Conservation (phyloP, 2,888 invertebrate species). For the Coecobrya sp. region DNA sequence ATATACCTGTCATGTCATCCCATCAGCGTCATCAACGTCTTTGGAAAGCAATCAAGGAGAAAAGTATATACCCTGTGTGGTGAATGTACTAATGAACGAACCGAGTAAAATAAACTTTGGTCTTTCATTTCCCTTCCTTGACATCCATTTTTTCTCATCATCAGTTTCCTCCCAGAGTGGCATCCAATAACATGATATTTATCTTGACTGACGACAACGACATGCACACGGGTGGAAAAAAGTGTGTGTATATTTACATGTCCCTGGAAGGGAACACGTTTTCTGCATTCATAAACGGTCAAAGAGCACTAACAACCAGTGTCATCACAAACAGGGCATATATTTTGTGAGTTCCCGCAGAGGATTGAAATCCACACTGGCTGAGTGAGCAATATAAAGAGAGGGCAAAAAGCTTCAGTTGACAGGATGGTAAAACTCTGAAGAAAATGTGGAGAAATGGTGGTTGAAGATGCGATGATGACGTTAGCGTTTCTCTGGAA, state of each 20-base stretch:
- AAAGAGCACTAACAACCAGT: constrained; percentile 51
- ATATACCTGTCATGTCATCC: not conserved
- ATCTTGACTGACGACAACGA: constrained; percentile 53
- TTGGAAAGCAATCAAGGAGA: constrained; percentile 56
- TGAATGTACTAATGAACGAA: not conserved
- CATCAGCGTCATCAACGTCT: constrained; percentile 30
- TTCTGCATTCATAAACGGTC: constrained; percentile 71
- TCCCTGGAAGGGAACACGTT: constrained; percentile 57
- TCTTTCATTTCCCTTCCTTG: constrained; percentile 39
- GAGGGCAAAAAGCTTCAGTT: not conserved
- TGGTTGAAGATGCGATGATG: too few species aligned
- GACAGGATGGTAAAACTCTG: not conserved
- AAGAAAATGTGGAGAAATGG: too few species aligned
- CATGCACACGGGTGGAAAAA: not conserved
- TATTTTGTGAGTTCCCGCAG: constrained; percentile 30
- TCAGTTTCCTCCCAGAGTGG: constrained; percentile 63
- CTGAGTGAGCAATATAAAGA: not conserved
- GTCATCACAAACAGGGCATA: constrained; percentile 25
- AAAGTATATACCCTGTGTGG: not conserved
- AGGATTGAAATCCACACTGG: constrained; percentile 61
- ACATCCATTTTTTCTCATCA: not conserved
- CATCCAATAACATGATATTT: constrained; percentile 73
- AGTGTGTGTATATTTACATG: constrained; percentile 59
- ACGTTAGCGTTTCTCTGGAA: too few species aligned
- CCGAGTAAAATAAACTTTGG: not conserved